Conservation (phyloP, 2,888 invertebrate species). For the Cerastis rubricosa region DNA sequence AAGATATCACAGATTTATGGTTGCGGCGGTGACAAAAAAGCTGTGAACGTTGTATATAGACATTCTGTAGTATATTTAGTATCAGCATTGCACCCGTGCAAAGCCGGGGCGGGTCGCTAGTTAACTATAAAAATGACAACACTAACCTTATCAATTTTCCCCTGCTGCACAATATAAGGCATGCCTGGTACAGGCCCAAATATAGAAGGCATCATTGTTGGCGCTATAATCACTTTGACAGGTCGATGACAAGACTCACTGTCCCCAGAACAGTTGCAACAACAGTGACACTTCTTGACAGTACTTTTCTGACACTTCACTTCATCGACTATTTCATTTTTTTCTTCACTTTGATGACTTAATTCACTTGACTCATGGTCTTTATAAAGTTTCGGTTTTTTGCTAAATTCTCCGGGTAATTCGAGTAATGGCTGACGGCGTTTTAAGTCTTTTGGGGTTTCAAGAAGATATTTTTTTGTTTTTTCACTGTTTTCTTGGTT, state of each 20-base stretch:
- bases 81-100: no score
- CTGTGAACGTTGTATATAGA: no score
- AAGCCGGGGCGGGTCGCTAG: no score
- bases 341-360: conserved; percentile 27
- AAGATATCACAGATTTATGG: no score
- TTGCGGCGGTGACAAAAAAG: no score
- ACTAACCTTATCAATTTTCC: conserved; percentile 82
- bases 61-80: no score
- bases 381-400: conserved; percentile 80
- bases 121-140: background rate
- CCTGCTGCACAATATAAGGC: conserved; percentile 83
- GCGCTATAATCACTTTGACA: conserved; percentile 85
- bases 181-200: conserved; percentile 80
- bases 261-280: conserved; percentile 38
- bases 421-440: conserved; percentile 81
- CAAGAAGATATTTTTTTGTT: conserved; percentile 80
- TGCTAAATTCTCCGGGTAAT: conserved; percentile 78
- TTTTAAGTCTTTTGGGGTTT: conserved; percentile 85
- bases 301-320: conserved; percentile 42
- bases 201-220: conserved; percentile 85
- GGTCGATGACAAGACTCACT: conserved; percentile 65
- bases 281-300: conserved; percentile 68
- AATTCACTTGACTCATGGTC: conserved; percentile 46
- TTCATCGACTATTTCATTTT: conserved; percentile 31
- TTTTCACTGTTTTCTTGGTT: conserved; percentile 59